Evolutionary conservation across 1,140 invertebrate species (phyloP).

Genomic region (Atta texana): DNA sequence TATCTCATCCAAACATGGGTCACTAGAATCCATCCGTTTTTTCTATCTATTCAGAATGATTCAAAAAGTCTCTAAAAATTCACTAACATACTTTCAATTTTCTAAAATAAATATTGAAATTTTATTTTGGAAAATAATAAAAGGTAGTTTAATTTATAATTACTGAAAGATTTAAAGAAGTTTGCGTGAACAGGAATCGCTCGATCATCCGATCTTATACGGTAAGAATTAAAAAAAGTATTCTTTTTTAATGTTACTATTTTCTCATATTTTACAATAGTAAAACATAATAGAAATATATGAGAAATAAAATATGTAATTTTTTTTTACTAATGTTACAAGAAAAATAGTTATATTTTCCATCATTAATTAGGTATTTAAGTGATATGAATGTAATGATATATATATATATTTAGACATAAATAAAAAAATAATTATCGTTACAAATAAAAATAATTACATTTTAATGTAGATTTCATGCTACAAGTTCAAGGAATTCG

Average conservation of each 20-base stretch:
- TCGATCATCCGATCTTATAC: too few relatives aligned
- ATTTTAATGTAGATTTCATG: neutral
- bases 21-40: too few relatives aligned
- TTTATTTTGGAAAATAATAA: too few relatives aligned
- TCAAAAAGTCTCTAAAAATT: too few relatives aligned
- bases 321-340: neutral
- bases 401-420: neutral
- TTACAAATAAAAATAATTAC: neutral
- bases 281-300: neutral
- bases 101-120: too few relatives aligned
- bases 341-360: neutral
- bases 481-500: neutral
- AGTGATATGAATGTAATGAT: neutral
- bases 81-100: too few relatives aligned
- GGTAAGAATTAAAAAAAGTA: neutral
- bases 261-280: neutral
- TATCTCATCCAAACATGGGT: too few relatives aligned
- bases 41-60: too few relatives aligned
- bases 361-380: neutral
- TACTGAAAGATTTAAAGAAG: too few relatives aligned
- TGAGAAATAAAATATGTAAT: neutral
- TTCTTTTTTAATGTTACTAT: neutral
- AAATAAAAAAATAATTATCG: conserved; percentile 4
- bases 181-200: too few relatives aligned
- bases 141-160: too few relatives aligned